Evolutionary conservation across 2,113 vertebrate genomes (phyloP).

Genomic region (Progne subis): DNA sequence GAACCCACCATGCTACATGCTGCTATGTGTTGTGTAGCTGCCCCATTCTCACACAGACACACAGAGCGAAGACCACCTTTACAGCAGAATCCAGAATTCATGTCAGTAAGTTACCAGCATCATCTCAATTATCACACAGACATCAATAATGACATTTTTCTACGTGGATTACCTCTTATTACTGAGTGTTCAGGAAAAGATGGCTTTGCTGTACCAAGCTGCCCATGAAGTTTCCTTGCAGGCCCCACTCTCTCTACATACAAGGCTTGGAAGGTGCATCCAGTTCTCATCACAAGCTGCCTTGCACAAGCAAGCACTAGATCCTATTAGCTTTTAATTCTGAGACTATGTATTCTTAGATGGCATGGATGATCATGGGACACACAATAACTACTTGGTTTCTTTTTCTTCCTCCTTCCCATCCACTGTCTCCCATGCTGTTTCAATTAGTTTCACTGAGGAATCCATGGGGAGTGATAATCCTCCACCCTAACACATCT

Average conservation of each 20-base stretch:
- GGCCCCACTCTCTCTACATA: neutral
- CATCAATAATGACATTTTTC: neutral
- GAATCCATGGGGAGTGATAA: neutral
- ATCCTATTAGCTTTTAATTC: neutral
- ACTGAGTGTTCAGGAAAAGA: neutral
- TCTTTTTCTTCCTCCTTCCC: neutral
- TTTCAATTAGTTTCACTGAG: neutral
- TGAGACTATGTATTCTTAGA: neutral
- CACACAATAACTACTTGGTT: neutral
- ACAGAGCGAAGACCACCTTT: fast-evolving
- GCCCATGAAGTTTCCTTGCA: neutral
- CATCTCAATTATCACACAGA: neutral
- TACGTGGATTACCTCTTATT: neutral
- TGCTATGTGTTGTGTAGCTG: neutral
- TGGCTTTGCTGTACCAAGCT: neutral
- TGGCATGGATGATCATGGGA: neutral
- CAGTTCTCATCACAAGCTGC: neutral
- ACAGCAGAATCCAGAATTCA: neutral
- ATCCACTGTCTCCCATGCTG: fast-evolving
- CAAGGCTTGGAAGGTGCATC: neutral
- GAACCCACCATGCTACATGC: fast-evolving
- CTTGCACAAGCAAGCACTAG: neutral
- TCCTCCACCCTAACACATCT: neutral
- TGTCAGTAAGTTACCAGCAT: neutral
- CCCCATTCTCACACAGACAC: neutral